Evolutionary conservation across 2,888 invertebrate genomes (phyloP).

Genomic region (Diarsia mendica): DNA sequence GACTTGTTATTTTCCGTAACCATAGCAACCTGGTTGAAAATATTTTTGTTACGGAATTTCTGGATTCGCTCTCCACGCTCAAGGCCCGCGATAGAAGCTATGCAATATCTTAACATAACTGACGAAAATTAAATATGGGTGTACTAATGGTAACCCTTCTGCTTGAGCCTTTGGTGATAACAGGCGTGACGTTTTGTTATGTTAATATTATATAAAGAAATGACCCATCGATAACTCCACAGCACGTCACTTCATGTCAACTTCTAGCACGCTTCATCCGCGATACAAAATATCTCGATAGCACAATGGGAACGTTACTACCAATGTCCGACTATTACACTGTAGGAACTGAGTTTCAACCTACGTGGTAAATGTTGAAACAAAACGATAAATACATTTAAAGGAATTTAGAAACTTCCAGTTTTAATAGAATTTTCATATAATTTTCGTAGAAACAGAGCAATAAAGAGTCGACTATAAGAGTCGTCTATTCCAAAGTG

Average conservation of each 20-base stretch:
- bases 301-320: slow-evolving; percentile 15
- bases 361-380: slow-evolving; percentile 13
- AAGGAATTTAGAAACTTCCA: background rate
- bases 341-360: background rate
- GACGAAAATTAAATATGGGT: too few species aligned
- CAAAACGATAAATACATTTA: slow-evolving; percentile 17
- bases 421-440: background rate
- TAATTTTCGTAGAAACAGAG: background rate
- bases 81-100: too few species aligned
- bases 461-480: too few species aligned
- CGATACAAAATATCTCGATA: slow-evolving; percentile 39
- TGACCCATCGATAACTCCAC: slow-evolving; percentile 2
- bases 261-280: slow-evolving; percentile 2
- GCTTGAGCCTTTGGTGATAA: too few species aligned
- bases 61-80: too few species aligned
- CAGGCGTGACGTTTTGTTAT: too few species aligned
- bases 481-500: too few species aligned
- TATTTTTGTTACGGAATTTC: too few species aligned
- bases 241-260: slow-evolving; percentile 22
- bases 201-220: background rate
- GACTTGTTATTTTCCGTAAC: too few species aligned
- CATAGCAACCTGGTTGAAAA: too few species aligned
- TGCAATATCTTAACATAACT: too few species aligned
- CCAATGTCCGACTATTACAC: background rate
- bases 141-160: too few species aligned